These are phyloP conservation scores for Neogobius melanostomus DNA, from an alignment of 2,113 vertebrate species.

Conservation along the genomic window DNA sequence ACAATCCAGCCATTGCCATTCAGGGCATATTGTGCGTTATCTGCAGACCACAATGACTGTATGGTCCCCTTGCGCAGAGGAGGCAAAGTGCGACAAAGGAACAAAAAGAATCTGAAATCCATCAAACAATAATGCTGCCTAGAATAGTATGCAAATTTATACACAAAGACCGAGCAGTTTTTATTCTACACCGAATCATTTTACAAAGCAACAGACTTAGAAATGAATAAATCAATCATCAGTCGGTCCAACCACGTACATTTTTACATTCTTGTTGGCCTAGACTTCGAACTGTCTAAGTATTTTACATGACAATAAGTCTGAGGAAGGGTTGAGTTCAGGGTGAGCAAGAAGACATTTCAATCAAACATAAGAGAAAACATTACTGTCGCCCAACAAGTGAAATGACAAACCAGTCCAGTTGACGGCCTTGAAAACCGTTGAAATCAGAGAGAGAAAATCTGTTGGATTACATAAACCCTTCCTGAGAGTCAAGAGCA, in stretches of 20 bases:
- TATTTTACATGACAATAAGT: slow-evolving; percentile 2
- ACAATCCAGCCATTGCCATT: slow-evolving; percentile 61
- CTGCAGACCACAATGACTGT: slow-evolving; percentile 50
- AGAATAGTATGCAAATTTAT: slow-evolving; percentile 29
- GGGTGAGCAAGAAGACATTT: not conserved
- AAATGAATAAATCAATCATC: not conserved
- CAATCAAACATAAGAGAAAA: too few species aligned
- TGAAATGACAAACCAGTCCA: too few species aligned
- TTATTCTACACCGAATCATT: not conserved
- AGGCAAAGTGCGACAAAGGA: slow-evolving; percentile 33
- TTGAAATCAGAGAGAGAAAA: not conserved
- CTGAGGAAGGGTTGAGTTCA: not conserved
- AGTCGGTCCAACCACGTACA: not conserved
- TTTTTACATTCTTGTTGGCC: not conserved
- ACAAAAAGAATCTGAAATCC: slow-evolving; percentile 31
- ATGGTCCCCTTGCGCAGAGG: slow-evolving; percentile 39
- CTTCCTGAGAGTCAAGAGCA: not conserved
- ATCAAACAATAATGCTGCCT: slow-evolving; percentile 21
- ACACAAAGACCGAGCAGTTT: slow-evolving; percentile 24
- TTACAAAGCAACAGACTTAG: not conserved
- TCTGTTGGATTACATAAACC: not conserved
- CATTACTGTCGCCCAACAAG: too few species aligned
- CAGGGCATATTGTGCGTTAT: slow-evolving; percentile 57
- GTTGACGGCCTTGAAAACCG: too few species aligned
- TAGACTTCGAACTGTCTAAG: not conserved